Percentiles rank a stretch among this genome's conserved stretches.
phyloP scores from a whole-genome alignment of 2,113 vertebrate genomes.

The Nanorana parkeri region DNA sequence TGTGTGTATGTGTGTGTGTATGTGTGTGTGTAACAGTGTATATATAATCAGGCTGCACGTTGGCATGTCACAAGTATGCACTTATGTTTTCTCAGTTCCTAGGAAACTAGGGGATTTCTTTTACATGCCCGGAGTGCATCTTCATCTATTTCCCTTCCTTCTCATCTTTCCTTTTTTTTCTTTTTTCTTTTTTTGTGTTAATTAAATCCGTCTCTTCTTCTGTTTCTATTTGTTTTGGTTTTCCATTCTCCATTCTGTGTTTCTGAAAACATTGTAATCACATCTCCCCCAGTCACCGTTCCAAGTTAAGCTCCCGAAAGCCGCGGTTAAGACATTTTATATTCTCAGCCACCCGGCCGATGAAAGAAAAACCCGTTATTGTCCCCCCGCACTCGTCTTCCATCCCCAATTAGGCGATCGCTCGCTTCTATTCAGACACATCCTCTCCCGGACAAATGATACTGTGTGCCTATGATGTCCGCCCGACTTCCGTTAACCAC shows the following conservation, averaged over 20 bases:
- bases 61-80: no score
- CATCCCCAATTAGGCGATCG: not conserved
- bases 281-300: not conserved
- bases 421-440: not conserved
- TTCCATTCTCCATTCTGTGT: not conserved
- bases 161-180: no score
- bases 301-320: not conserved
- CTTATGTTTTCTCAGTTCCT: no score
- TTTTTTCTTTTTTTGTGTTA: no score
- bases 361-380: not conserved
- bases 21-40: no score
- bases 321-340: slow-evolving; percentile 4
- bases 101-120: no score
- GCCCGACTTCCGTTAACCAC: not conserved
- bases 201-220: no score
- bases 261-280: not conserved
- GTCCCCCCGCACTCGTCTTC: not conserved
- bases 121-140: no score
- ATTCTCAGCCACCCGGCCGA: not conserved
- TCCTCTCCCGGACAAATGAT: not conserved
- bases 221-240: no score
- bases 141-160: no score
- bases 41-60: no score
- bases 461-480: not conserved
- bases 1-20: no score